Evolutionary conservation across 2,797 vertebrate species (phyloP).

Genomic region (Enteromius trimaculatus): DNA sequence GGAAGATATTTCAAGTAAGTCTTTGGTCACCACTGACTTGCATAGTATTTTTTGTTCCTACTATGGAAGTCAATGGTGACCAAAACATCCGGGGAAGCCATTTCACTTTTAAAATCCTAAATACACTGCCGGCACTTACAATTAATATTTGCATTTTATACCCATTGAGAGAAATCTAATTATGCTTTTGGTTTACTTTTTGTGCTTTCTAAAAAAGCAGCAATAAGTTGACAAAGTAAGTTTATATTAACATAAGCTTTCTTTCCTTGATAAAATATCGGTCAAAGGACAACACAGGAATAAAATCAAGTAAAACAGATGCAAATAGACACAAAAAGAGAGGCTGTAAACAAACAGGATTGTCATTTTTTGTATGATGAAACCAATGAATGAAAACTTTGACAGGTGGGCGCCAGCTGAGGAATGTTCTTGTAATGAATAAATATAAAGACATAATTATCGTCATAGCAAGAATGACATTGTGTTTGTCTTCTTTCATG

Average conservation of each 20-base stretch:
- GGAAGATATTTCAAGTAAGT: too few species aligned
- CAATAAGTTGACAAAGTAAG: background rate
- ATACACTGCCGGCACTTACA: background rate
- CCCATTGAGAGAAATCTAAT: background rate
- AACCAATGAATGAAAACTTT: conserved; percentile 26
- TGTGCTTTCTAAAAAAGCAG: background rate
- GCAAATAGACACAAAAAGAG: conserved; percentile 26
- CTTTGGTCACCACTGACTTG: too few species aligned
- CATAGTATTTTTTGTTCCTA: too few species aligned
- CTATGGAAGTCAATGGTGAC: too few species aligned
- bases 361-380: background rate
- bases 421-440: conserved; percentile 27
- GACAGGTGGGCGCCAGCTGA: conserved; percentile 14
- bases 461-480: conserved; percentile 47
- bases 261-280: background rate
- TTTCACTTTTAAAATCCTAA: background rate
- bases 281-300: background rate
- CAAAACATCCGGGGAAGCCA: background rate
- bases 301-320: conserved; percentile 19
- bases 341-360: conserved; percentile 18
- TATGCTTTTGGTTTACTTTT: background rate
- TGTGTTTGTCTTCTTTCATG: conserved; percentile 55
- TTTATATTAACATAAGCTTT: background rate
- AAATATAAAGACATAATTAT: conserved; percentile 61
- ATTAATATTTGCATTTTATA: background rate